Evolutionary conservation across 2,888 invertebrate genomes (phyloP).

Genomic region (Osmoderma eremita): DNA sequence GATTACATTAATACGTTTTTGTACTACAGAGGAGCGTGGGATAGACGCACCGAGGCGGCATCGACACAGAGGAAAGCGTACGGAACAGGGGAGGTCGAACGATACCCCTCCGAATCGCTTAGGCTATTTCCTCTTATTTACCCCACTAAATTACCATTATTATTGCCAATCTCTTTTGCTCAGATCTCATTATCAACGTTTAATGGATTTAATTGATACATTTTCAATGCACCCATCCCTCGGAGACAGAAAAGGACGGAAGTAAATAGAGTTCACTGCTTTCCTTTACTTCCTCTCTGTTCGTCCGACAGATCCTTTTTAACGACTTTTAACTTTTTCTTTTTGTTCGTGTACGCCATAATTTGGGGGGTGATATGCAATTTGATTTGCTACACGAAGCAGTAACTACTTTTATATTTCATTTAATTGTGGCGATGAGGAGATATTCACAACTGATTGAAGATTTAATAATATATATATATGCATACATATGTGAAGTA

Average conservation of each 20-base stretch:
- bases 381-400: conserved; percentile 2
- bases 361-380: conserved; percentile 9
- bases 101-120: conserved; percentile 49
- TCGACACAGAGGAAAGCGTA: conserved; percentile 55
- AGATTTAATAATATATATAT: too few relatives aligned
- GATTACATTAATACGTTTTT: conserved; percentile 60
- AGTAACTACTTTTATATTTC: background rate
- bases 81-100: conserved; percentile 29
- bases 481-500: too few relatives aligned
- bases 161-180: conserved; percentile 52
- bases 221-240: conserved; percentile 37
- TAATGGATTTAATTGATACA: conserved; percentile 52
- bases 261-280: background rate
- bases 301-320: conserved; percentile 12
- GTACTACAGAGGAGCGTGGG: conserved; percentile 45
- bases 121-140: conserved; percentile 54
- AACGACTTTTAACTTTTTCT: conserved; percentile 32
- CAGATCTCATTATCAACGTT: conserved; percentile 50
- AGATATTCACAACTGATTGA: too few relatives aligned
- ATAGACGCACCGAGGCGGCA: conserved; percentile 31
- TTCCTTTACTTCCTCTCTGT: background rate
- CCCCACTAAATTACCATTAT: conserved; percentile 57
- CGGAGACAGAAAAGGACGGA: background rate
- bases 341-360: conserved; percentile 3
- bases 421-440: conserved; percentile 8